phyloP scores from a whole-genome alignment of 2,888 invertebrate species.

The Ptilodon capucinus region DNA sequence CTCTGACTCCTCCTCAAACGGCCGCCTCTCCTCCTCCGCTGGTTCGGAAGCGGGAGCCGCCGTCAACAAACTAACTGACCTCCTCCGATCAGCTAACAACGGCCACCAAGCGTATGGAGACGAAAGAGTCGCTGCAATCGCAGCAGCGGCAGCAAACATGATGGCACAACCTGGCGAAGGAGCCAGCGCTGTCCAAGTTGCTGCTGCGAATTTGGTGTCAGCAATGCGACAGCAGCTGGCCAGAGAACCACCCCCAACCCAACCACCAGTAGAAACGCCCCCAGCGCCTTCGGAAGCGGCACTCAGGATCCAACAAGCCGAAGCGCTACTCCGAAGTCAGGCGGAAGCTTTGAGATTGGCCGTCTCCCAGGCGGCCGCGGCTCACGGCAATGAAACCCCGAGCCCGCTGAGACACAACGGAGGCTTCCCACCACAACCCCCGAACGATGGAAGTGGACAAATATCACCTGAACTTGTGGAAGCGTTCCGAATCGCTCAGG shows the following conservation, averaged over 20 bases:
- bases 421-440: constrained; percentile 67
- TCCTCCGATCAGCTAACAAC: constrained; percentile 86
- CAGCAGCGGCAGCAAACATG: constrained; percentile 84
- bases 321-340: constrained; percentile 91
- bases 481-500: constrained; percentile 87
- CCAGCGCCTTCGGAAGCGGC: constrained; percentile 91
- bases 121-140: constrained; percentile 87
- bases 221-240: constrained; percentile 86
- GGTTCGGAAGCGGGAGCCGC: constrained; percentile 88
- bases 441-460: constrained; percentile 77
- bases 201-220: constrained; percentile 89
- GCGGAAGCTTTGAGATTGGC: constrained; percentile 93
- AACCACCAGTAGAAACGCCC: constrained; percentile 89
- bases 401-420: constrained; percentile 77
- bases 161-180: constrained; percentile 84
- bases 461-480: constrained; percentile 88
- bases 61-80: constrained; percentile 82
- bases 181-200: constrained; percentile 86
- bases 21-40: constrained; percentile 90
- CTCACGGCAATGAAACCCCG: constrained; percentile 68
- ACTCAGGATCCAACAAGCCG: constrained; percentile 89
- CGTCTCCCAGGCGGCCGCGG: constrained; percentile 87
- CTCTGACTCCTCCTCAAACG: constrained; percentile 93
- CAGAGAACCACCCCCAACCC: constrained; percentile 81
- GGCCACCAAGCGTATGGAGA: constrained; percentile 85